Evolutionary conservation across 1,140 invertebrate species (phyloP).

Genomic region (Pteromalus puparum): DNA sequence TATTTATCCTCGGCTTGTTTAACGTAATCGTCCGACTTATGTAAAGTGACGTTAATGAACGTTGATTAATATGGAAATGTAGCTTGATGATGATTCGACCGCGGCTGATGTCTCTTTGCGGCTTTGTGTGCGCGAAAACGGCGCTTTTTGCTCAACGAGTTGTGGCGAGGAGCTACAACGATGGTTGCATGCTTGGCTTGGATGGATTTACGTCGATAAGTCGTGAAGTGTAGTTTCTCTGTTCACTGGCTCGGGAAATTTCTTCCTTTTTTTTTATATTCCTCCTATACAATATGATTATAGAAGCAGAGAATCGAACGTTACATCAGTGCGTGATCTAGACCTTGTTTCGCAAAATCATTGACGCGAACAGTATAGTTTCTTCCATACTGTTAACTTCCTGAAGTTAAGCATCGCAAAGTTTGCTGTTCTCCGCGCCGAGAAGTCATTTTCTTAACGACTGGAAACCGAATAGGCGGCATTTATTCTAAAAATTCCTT

Average conservation of each 20-base stretch:
- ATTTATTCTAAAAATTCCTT: neutral
- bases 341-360: neutral
- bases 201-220: neutral
- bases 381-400: too few relatives aligned
- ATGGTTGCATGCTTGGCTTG: neutral
- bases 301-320: neutral
- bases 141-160: neutral
- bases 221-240: neutral
- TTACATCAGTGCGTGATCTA: neutral
- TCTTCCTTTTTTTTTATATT: neutral
- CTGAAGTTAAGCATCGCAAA: neutral
- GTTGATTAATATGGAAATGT: conserved; percentile 47
- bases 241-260: conserved; percentile 13
- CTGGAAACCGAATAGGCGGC: neutral
- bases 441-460: neutral
- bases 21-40: conserved; percentile 40
- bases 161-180: neutral
- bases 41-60: conserved; percentile 42
- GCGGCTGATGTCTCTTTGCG: neutral
- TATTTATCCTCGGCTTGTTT: conserved; percentile 48
- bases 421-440: too few relatives aligned
- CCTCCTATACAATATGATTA: neutral
- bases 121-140: neutral
- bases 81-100: conserved; percentile 14
- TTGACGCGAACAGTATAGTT: neutral